Base-by-base conservation (phyloP, 2,888 invertebrate genomes). In the Caenorhabditis macrosperma region DNA sequence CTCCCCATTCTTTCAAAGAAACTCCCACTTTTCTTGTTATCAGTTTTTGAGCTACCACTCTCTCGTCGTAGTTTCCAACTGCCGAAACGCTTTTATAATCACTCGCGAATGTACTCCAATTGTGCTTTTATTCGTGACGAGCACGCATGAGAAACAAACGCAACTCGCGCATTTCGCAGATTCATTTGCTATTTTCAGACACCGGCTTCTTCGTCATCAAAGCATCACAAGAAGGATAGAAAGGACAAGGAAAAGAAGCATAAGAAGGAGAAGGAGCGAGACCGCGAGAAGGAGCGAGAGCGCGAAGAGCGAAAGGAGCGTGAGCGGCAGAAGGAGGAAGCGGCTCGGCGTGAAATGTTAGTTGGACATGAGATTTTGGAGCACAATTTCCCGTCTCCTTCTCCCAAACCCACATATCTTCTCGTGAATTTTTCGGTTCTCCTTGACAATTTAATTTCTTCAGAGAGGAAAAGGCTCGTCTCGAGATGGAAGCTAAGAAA, bases 281-380 rank as follows among this genome's bases (percentile, higher is more conserved):
- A 78, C n/a, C 60, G 67, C 38, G 72, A 83, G 64, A 77, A 78
- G 59, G 76, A 83, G 66, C 69, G 74, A 50, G 81, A 81, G 55
- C 66, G 75, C 50, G 64, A 72, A 38, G 48, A 72, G 50, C 66
- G 74, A 26, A 83, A 83, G 26, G 68, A 79, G 68, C 66, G 48
- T 46, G 63, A 82, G 66, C 74, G 68, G 48, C 66, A 78, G 61
- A 52, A 64, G 46, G 59, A 64, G 48, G 64, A 60, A 50, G 74
- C 57, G 28, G 64, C 64, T 33, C 63, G 63, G 35, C 63, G 63
- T 35, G 72, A 72, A 72, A 57, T 57, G 72, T 72, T 48, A 63
- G 72, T 72, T 57, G n/a, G 48, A 6, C 28, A 60, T n/a, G n/a
- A n/a, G n/a, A n/a, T n/a, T n/a, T 33, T 33, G 33, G 33, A 33